phyloP scores from a whole-genome alignment of 2,888 invertebrate genomes.

The Ectobius pallidus region DNA sequence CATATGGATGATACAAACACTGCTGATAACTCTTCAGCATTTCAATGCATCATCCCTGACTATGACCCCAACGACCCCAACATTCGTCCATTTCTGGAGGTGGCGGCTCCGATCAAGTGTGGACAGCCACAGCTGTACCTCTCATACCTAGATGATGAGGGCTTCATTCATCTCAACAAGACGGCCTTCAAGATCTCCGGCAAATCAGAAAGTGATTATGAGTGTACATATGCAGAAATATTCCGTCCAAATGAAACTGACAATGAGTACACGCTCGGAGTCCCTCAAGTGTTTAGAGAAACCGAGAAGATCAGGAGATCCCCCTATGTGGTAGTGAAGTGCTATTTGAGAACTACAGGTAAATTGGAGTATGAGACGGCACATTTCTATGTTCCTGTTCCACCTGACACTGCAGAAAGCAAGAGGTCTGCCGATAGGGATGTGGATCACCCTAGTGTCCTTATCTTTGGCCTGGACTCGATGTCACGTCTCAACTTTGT shows the following conservation, averaged over 20 bases:
- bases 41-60: slow-evolving; percentile 29
- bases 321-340: slow-evolving; percentile 46
- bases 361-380: slow-evolving; percentile 45
- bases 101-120: slow-evolving; percentile 22
- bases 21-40: not conserved
- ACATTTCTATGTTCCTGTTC: slow-evolving; percentile 45
- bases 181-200: slow-evolving; percentile 44
- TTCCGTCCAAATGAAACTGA: slow-evolving; percentile 42
- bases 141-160: slow-evolving; percentile 45
- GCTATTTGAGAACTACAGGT: slow-evolving; percentile 43
- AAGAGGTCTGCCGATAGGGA: slow-evolving; percentile 35
- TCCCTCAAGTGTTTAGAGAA: slow-evolving; percentile 38
- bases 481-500: slow-evolving; percentile 54
- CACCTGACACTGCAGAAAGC: not conserved
- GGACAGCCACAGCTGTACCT: slow-evolving; percentile 38
- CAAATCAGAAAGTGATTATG: slow-evolving; percentile 22
- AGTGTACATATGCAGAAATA: slow-evolving; percentile 46
- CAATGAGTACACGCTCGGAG: slow-evolving; percentile 41
- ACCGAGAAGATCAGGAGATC: slow-evolving; percentile 38
- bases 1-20: not conserved
- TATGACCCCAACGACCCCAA: slow-evolving; percentile 36
- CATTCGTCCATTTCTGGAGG: slow-evolving; percentile 16
- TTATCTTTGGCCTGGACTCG: slow-evolving; percentile 55
- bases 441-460: slow-evolving; percentile 47
- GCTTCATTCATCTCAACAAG: slow-evolving; percentile 43